Conservation (phyloP, 2,113 vertebrate species). For the Neolamprologus modestus region DNA sequence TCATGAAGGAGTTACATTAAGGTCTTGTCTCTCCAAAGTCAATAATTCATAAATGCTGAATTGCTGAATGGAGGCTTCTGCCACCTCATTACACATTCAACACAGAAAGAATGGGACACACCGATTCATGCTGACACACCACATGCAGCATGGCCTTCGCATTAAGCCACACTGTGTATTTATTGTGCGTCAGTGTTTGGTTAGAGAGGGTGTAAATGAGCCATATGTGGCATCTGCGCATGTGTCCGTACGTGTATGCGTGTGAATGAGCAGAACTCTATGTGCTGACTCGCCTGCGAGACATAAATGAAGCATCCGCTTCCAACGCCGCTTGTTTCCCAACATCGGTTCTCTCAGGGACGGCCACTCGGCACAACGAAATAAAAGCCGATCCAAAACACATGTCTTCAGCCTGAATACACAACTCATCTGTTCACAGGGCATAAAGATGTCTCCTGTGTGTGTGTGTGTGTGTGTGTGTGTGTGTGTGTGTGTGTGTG, state of each 20-base stretch:
- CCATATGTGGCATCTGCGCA: conserved; percentile 1
- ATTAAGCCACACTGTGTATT: conserved; percentile 21
- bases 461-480: background rate
- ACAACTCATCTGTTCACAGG: conserved; percentile 3
- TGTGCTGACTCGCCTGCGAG: conserved; percentile 5
- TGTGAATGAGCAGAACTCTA: background rate
- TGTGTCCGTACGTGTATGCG: background rate
- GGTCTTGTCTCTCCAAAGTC: conserved; percentile 52
- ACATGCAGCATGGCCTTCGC: conserved; percentile 37
- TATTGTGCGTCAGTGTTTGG: conserved; percentile 6
- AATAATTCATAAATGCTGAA: conserved; percentile 66
- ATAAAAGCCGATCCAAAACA: conserved; percentile 50
- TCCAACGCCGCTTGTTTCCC: conserved; percentile 5
- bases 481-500: background rate
- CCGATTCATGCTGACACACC: conserved; percentile 51
- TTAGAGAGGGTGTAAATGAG: conserved; percentile 31
- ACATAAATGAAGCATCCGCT: conserved; percentile 42
- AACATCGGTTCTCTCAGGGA: conserved; percentile 44
- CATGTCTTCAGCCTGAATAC: conserved; percentile 18
- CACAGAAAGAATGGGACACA: conserved; percentile 51
- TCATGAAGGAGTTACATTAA: conserved; percentile 62
- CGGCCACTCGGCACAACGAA: conserved; percentile 40
- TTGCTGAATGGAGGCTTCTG: conserved; percentile 63
- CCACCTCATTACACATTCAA: conserved; percentile 66
- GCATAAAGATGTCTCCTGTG: conserved; percentile 2